Base-by-base conservation (phyloP, 2,888 invertebrate genomes). In the Leptarthrus brevirostris region DNA sequence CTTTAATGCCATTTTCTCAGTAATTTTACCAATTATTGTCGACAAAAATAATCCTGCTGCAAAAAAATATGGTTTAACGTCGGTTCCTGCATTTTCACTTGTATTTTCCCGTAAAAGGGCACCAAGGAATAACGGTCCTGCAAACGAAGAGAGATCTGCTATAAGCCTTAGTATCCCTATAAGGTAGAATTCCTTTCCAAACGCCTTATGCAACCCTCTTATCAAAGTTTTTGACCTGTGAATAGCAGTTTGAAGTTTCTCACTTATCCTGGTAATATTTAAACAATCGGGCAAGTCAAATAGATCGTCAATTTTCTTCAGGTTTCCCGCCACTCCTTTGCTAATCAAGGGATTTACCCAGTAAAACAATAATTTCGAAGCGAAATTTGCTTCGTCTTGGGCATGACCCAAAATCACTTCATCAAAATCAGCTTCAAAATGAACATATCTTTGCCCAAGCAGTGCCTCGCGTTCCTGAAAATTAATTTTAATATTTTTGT, bases 311-410 rank as follows among this genome's bases (percentile, higher is more conserved):
- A 92, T 86, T 79, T 89, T 89, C 77, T 88, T 88, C 40, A 97
- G 82, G 80, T 90, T 89, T 4, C 92, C 91, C 40, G 89, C 88
- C 14, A 90, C 86, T 0, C 96, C 97, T 86, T 95, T 95, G 74
- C 88, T 84, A 84, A 97, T 91, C 73, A 97, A 84, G 1, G 94
- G 93, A 77, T 91, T 89, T 1, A 96, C 95, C 97, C 97, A 97
- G 75, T 90, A 87, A 83, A 97, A 95, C 22, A 92, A 84, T n/a
- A 97, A 86, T 81, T 90, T 90, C 0, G 95, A 94, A 1, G 91
- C 80, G 81, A 88, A 88, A 71, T 89, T 89, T 12, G 87, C 86
- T 76, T 91, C 89, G 84, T 95, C 93, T 89, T 95, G 92, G 1
- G 95, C 95, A 71, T 92, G 90, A 0, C 95, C 95, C 77, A 95